Percentiles rank a stretch among this genome's conserved stretches.
These are phyloP conservation scores for Holacanthus passer DNA, from an alignment of 2,113 vertebrate species.

Conservation along the genomic window DNA sequence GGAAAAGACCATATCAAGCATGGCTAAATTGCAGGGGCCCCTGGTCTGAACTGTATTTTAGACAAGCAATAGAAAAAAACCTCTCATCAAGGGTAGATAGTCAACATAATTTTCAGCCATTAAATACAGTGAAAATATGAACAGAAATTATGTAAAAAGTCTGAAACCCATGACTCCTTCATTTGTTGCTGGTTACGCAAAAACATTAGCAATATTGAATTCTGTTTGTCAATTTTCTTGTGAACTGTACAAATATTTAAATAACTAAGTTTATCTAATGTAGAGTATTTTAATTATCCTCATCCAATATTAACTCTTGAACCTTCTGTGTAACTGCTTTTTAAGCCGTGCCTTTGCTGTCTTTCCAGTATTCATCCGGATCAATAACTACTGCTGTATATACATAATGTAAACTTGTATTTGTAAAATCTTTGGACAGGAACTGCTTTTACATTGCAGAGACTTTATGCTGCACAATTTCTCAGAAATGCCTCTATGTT, in stretches of 20 bases:
- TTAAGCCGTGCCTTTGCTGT: constrained; percentile 43
- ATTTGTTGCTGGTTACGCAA: constrained; percentile 40
- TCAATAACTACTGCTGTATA: constrained; percentile 83
- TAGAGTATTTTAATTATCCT: constrained; percentile 70
- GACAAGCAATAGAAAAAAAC: constrained; percentile 50
- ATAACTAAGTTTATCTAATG: constrained; percentile 62
- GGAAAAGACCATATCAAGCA: constrained; percentile 39
- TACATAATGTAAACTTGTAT: constrained; percentile 71
- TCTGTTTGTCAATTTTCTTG: constrained; percentile 57
- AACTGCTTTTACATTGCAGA: constrained; percentile 68
- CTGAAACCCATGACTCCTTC: constrained; percentile 16
- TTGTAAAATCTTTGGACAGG: constrained; percentile 60
- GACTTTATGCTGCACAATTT: constrained; percentile 57
- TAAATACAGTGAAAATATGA: constrained; percentile 39
- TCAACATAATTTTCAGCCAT: constrained; percentile 52
- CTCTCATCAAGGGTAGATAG: constrained; percentile 54
- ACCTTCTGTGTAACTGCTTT: constrained; percentile 54
- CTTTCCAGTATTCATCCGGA: constrained; percentile 65
- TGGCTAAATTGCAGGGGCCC: constrained; percentile 54
- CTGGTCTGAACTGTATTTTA: constrained; percentile 53
- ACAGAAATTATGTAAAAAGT: constrained; percentile 43
- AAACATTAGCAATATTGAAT: constrained; percentile 42
- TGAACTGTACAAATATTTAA: constrained; percentile 85
- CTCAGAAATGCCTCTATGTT: constrained; percentile 63
- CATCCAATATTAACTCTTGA: constrained; percentile 54